These are phyloP conservation scores for Chironomus striatipennis DNA, from an alignment of 1,140 invertebrate genomes.

Conservation along the genomic window DNA sequence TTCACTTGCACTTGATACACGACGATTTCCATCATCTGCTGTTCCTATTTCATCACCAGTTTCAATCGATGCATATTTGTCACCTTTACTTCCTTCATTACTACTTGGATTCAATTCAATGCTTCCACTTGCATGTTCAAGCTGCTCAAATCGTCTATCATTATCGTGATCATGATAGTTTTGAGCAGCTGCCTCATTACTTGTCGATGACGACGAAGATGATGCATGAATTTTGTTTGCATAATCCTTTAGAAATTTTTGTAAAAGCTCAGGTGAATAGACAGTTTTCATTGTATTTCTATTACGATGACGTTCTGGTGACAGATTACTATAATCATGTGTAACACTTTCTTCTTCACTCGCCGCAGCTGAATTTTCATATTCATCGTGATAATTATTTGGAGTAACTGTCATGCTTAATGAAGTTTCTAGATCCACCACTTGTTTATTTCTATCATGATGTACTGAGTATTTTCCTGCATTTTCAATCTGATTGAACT, in stretches of 20 bases:
- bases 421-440: conserved; percentile 16
- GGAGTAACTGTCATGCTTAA: conserved; percentile 20
- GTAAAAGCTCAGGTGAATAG: conserved; percentile 42
- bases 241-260: conserved; percentile 50
- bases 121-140: not conserved
- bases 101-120: conserved; percentile 30
- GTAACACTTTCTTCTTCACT: conserved; percentile 19
- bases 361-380: conserved; percentile 6
- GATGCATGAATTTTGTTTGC: conserved; percentile 43
- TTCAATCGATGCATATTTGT: conserved; percentile 41
- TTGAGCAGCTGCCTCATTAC: conserved; percentile 31
- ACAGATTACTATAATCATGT: conserved; percentile 17
- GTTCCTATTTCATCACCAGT: conserved; percentile 40
- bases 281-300: conserved; percentile 36
- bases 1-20: conserved; percentile 33
- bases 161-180: not conserved
- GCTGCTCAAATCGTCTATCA: not conserved
- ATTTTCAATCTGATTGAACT: not conserved
- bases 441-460: not conserved
- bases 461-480: not conserved
- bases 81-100: conserved; percentile 39
- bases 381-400: conserved; percentile 2
- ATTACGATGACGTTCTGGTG: conserved; percentile 35
- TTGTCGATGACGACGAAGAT: conserved; percentile 27
- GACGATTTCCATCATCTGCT: conserved; percentile 38